phyloP scores from a whole-genome alignment of 2,888 invertebrate species.

The Shargacucullia verbasci region DNA sequence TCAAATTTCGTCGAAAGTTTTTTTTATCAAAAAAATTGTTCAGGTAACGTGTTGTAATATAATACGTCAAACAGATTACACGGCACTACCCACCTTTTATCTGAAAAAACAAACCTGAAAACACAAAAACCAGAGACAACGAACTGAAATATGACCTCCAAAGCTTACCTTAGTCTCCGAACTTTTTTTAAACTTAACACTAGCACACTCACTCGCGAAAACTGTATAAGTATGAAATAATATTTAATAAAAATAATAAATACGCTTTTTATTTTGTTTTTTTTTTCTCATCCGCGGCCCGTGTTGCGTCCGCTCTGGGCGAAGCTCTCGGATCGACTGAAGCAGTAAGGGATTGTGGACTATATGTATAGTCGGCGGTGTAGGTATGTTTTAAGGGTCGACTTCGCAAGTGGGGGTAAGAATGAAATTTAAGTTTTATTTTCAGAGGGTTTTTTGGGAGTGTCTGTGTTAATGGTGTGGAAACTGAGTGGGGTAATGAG shows the following conservation, averaged over 20 bases:
- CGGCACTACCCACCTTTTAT: conserved; percentile 15
- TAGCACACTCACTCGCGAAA: conserved; percentile 31
- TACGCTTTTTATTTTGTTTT: conserved; percentile 15
- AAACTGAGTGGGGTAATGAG: not conserved
- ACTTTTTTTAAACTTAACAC: conserved; percentile 9
- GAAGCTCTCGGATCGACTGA: conserved; percentile 61
- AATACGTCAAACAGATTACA: not conserved
- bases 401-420: conserved; percentile 22
- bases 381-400: conserved; percentile 41
- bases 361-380: conserved; percentile 44
- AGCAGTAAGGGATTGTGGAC: conserved; percentile 19
- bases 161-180: conserved; percentile 33
- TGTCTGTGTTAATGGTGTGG: not conserved
- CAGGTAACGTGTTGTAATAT: not conserved
- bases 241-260: conserved; percentile 4
- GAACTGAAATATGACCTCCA: conserved; percentile 28
- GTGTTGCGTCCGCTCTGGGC: conserved; percentile 41
- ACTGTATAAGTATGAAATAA: not conserved
- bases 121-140: conserved; percentile 16
- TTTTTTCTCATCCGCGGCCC: conserved; percentile 8
- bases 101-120: conserved; percentile 25
- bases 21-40: not conserved
- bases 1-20: not conserved
- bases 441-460: not conserved
- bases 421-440: not conserved